Evolutionary conservation across 2,797 vertebrate species (phyloP), one percentile per base, ranked within the genome.

Genomic region (Mastacembelus armatus): DNA sequence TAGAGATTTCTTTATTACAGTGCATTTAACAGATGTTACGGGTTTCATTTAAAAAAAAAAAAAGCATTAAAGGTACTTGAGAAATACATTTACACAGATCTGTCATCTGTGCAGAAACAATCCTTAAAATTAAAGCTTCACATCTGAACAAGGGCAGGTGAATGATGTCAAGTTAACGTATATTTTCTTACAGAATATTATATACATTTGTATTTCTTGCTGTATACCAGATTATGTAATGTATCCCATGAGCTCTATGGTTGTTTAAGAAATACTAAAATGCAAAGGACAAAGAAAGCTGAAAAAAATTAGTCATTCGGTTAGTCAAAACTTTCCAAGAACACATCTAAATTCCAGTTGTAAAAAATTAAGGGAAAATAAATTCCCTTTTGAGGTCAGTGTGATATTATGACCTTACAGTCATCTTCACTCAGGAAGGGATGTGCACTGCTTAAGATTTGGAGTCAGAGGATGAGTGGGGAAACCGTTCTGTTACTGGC

Each of bases 1-100:
- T 94, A 94, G 90, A 94, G 86, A 93, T 91, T 81, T 93, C 89
- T 94, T 94, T 94, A 93, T 92, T 94, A 92, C 93, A 93, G 92
- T 92, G 91, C 91, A 94, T 94, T 93, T 92, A 86, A 93, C 90
- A 92, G 90, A 91, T 89, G 87, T 92, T 92, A 93, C 88, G 88
- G 85, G 85, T 83, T 90, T 70, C 30, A 49, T n/a, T n/a, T n/a
- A n/a, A n/a, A n/a, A n/a, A n/a, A n/a, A n/a, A n/a, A 43, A 47
- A 45, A 22, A 58, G 59, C 56, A 54, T 71, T 81, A 88, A 83
- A 77, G 67, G 39, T 82, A 79, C 87, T 68, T 60, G 74, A 80
- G 72, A 88, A 87, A 88, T 71, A 88, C 74, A 85, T 87, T 84
- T 88, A 82, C 81, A 90, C 83, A 80, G 58, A 72, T 45, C 77